Evolutionary conservation across 2,113 vertebrate genomes (phyloP).

Genomic region (Strix uralensis): DNA sequence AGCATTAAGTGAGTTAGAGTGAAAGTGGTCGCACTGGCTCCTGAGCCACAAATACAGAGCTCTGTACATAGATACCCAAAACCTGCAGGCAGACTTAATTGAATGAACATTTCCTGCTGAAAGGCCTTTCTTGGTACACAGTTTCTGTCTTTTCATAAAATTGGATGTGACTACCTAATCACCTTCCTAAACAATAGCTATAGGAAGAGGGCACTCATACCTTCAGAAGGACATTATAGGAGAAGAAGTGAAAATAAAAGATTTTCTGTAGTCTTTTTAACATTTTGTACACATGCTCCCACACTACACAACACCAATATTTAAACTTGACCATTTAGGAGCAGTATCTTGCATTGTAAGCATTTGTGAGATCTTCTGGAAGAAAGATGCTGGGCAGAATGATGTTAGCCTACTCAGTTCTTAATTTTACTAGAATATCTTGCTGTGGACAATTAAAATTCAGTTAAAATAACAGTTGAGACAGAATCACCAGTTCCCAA

Average conservation of each 20-base stretch:
- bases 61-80: neutral
- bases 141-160: neutral
- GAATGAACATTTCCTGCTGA: neutral
- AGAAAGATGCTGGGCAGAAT: neutral
- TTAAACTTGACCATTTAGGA: neutral
- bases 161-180: neutral
- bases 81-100: neutral
- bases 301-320: neutral
- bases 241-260: neutral
- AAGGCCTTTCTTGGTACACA: neutral
- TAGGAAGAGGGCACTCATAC: neutral
- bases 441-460: neutral
- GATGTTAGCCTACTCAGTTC: neutral
- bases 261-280: neutral
- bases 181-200: neutral
- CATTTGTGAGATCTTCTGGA: neutral
- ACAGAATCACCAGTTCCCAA: neutral
- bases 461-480: neutral
- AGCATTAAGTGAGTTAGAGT: neutral
- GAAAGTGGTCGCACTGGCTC: neutral
- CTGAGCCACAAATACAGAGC: neutral
- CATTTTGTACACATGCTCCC: accelerated
- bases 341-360: neutral
- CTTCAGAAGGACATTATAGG: neutral
- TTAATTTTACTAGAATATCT: neutral